These are phyloP conservation scores for Apotomis capreana DNA, from an alignment of 2,888 invertebrate genomes.

Conservation along the genomic window DNA sequence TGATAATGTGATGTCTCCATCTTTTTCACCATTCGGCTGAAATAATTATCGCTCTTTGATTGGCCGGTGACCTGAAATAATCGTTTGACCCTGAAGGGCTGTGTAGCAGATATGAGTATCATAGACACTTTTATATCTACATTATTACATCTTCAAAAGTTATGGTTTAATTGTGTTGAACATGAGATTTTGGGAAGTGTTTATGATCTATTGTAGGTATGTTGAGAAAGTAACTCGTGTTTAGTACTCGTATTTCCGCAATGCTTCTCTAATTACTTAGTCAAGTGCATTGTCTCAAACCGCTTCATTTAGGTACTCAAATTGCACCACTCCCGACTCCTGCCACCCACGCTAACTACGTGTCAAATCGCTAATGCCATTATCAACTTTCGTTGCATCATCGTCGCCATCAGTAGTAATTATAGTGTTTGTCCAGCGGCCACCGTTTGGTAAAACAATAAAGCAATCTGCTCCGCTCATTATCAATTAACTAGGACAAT, in stretches of 20 bases:
- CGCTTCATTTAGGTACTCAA: slow-evolving; percentile 59
- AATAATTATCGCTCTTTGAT: slow-evolving; percentile 5
- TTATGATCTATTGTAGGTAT: slow-evolving; percentile 1
- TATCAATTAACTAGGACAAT: slow-evolving; percentile 62
- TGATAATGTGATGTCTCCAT: not conserved
- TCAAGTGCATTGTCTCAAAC: slow-evolving; percentile 61
- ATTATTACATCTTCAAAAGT: not conserved
- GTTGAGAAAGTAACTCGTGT: slow-evolving; percentile 24
- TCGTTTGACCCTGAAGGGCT: slow-evolving; percentile 30
- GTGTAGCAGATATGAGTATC: not conserved
- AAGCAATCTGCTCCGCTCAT: slow-evolving; percentile 71
- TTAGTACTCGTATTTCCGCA: slow-evolving; percentile 15
- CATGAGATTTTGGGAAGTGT: not conserved
- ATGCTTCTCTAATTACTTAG: slow-evolving; percentile 60
- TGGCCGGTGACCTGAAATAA: slow-evolving; percentile 21
- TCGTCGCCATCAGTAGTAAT: slow-evolving; percentile 64
- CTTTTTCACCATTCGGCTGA: slow-evolving; percentile 22
- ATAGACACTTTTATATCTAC: not conserved
- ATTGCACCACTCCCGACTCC: slow-evolving; percentile 53
- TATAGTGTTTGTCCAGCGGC: slow-evolving; percentile 67
- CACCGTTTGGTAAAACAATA: slow-evolving; percentile 70
- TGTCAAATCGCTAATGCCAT: slow-evolving; percentile 78
- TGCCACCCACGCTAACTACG: slow-evolving; percentile 73
- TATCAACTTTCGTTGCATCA: slow-evolving; percentile 81
- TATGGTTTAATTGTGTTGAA: not conserved